phyloP scores from a whole-genome alignment of 2,797 vertebrate genomes.

The Hoplostethus mediterraneus region DNA sequence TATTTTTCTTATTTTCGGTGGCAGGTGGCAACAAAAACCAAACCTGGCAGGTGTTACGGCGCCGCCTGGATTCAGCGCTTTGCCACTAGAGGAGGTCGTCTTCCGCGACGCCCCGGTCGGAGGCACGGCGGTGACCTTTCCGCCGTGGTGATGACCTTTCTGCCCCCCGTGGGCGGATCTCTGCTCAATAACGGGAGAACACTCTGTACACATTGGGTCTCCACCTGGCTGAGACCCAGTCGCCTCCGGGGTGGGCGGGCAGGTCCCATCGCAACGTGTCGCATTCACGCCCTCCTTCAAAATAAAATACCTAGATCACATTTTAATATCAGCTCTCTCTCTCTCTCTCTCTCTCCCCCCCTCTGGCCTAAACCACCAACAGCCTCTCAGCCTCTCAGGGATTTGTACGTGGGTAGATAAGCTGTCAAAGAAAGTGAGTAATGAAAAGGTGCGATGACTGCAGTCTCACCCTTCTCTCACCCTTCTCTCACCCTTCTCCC shows the following conservation, averaged over 20 bases:
- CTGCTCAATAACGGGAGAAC: slow-evolving; percentile 33
- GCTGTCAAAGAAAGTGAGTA: slow-evolving; percentile 50
- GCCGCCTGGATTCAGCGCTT: not conserved
- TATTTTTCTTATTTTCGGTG: too few species aligned
- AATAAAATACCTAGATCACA: accelerated
- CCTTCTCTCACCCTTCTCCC: slow-evolving; percentile 25
- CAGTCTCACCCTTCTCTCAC: slow-evolving; percentile 45
- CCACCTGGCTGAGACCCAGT: slow-evolving; percentile 12
- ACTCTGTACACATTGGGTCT: not conserved
- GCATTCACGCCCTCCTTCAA: not conserved
- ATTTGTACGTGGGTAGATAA: slow-evolving; percentile 11
- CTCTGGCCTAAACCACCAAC: not conserved
- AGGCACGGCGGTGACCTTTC: slow-evolving; percentile 33
- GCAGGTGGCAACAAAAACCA: too few species aligned
- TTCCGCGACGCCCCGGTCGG: slow-evolving; percentile 1
- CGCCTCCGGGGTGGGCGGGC: slow-evolving; percentile 14
- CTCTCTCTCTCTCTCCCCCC: not conserved
- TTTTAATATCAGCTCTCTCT: not conserved
- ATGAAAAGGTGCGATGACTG: slow-evolving; percentile 61
- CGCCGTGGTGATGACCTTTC: slow-evolving; percentile 29
- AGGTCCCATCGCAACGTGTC: not conserved
- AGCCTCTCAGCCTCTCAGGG: slow-evolving; percentile 21
- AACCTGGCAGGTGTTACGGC: slow-evolving; percentile 21
- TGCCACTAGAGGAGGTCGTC: slow-evolving; percentile 19
- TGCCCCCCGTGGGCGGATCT: slow-evolving; percentile 28